Evolutionary conservation across 35 echinoderm and acorn worm genomes (phyloP), one percentile per base, ranked within the genome.

Genomic region (Amphiura filiformis): DNA sequence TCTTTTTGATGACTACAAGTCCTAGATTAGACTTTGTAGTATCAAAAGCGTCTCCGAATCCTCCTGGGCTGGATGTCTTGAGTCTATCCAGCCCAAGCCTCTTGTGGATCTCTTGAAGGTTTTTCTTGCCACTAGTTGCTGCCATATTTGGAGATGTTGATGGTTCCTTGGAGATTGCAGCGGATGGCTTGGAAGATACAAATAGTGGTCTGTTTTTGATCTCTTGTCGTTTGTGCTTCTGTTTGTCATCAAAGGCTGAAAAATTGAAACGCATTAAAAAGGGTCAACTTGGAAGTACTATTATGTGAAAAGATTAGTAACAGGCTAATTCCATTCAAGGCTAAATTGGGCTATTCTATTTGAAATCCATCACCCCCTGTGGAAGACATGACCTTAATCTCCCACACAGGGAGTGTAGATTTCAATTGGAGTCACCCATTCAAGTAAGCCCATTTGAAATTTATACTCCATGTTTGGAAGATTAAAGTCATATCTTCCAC

Each of bases 221-320:
- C 57, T 91, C 86, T 4, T 91, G 37, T 61, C 92, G 75, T 38
- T 92, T 98, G 41, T 89, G 84, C 39, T 81, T 84, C 65, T 88
- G 81, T 65, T 92, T 94, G 17, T 94, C 96, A 78, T 98, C 96
- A 84, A 88, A 98, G 61, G 92, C 96, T 98, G 82, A 23, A 79
- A 81, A 33, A 49, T n/a, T n/a, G n/a, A n/a, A n/a, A n/a, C n/a
- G 47, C 76, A 86, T 37, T 77, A 35, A 82, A 33, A 88, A n/a
- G n/a, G n/a, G n/a, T n/a, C n/a, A n/a, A n/a, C n/a, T n/a, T n/a
- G n/a, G n/a, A n/a, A n/a, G n/a, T n/a, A n/a, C n/a, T n/a, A n/a
- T n/a, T n/a, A n/a, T n/a, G n/a, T n/a, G n/a, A n/a, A n/a, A n/a
- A n/a, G n/a, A n/a, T n/a, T n/a, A n/a, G n/a, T n/a, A n/a, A n/a